Base-by-base conservation (phyloP, 2,797 vertebrate species). In the Tangara arthus region DNA sequence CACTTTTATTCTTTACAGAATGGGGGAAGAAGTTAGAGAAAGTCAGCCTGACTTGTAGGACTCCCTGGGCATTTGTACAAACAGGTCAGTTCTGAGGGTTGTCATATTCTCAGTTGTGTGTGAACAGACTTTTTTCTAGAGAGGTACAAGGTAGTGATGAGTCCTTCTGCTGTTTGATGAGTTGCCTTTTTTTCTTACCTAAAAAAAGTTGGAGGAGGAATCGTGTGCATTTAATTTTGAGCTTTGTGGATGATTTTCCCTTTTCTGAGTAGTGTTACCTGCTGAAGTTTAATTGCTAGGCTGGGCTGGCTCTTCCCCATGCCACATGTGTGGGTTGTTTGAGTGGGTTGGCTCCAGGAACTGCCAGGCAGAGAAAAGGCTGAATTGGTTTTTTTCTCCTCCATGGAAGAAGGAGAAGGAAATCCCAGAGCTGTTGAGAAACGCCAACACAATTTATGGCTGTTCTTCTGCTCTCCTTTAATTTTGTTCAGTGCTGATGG, bases 341-440 rank as follows among this genome's bases (percentile, higher is more conserved):
- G 59, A 87, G 66, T 89, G 60, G 60, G 50, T 77, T 19, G 35
- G 69, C 84, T 80, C 71, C 65, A 41, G 82, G 72, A 92, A 77
- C 75, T 88, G 65, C 68, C 46, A 56, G 72, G 88, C 41, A 49
- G 37, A 87, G 91, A 93, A 68, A 44, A 91, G 15, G 34, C 76
- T 93, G 70, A 82, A 71, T 35, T 70, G 34, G 3, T 22, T 55
- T 2, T 71, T 71, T 80, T 78, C 35, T 42, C 12, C 11, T 75
- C 11, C 8, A 2, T 49, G 82, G 76, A 57, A 63, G 63, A 53
- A 59, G 19, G 37, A 44, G 65, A 94, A 82, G 83, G 90, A 96
- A 90, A 90, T 96, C 92, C 87, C 90, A 92, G 93, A 85, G 72
- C 88, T 91, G 60, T 66, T 87, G 91, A 87, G 93, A 94, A 94